Percentiles rank a stretch among this genome's conserved stretches.
Evolutionary conservation across 2,113 vertebrate genomes (phyloP).

Genomic region (Myiozetetes cayanensis): DNA sequence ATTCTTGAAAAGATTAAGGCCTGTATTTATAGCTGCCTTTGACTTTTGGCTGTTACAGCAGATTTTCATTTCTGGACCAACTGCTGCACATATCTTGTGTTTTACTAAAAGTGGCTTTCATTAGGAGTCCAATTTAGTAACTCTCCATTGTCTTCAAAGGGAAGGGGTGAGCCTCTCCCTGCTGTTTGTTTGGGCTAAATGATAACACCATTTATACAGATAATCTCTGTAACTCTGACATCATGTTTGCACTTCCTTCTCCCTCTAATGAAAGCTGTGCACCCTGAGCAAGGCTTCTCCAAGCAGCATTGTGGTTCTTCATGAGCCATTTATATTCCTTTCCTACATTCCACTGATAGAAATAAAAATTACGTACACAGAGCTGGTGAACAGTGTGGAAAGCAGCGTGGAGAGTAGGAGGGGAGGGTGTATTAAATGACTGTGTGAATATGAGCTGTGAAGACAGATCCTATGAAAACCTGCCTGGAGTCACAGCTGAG

Average conservation of each 20-base stretch:
- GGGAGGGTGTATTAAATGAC: background rate
- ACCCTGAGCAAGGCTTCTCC: background rate
- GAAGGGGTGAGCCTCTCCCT: background rate
- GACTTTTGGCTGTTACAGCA: conserved; percentile 51
- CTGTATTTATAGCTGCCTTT: conserved; percentile 53
- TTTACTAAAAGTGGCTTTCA: conserved; percentile 33
- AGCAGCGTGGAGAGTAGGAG: background rate
- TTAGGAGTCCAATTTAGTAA: conserved; percentile 7
- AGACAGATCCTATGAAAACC: background rate
- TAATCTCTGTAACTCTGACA: conserved; percentile 21
- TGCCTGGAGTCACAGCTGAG: background rate
- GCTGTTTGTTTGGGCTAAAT: conserved; percentile 41
- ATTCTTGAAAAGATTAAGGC: conserved; percentile 29
- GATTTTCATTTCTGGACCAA: conserved; percentile 25
- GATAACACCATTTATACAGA: conserved; percentile 44
- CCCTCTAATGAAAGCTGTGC: background rate
- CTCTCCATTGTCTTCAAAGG: conserved; percentile 22
- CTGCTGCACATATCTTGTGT: background rate
- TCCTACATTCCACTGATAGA: background rate
- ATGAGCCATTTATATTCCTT: conserved; percentile 8
- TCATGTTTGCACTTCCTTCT: conserved; percentile 41
- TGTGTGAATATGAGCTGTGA: background rate
- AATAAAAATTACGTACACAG: background rate
- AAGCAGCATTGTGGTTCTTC: background rate
- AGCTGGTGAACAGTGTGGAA: background rate